Evolutionary conservation across 2,888 invertebrate species (phyloP), one percentile per base, ranked within the genome.

Genomic region (Eristalis arbustorum): DNA sequence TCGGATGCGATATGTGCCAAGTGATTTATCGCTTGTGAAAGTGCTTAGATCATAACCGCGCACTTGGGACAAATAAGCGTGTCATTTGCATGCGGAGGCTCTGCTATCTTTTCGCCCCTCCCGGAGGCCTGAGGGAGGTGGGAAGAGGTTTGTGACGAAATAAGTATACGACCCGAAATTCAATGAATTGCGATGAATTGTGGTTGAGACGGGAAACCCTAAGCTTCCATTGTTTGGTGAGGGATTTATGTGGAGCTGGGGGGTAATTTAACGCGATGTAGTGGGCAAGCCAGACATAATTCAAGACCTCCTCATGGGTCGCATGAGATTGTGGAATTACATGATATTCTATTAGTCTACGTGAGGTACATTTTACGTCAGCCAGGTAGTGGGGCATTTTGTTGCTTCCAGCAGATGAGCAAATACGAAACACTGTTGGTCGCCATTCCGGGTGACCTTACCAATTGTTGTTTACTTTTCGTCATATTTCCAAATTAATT

Each of bases 21-120:
- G 66, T 67, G 68, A 76, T 76, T 76, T 69, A 68, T 62, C 68
- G 62, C 49, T 56, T 62, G 49, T 61, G 68, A 14, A 34, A 69
- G 37, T 37, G 37, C 18, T 56, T 56, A 49, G 49, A 49, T 49
- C 49, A 49, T 49, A 49, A 49, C 49, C 49, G 49, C 49, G 49
- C 49, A 49, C 49, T 49, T 18, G 49, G 49, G 49, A 49, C 49
- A 49, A 49, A 49, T 49, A 18, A 49, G 49, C 49, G 49, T 49
- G 49, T 49, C 49, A 18, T 49, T 49, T 18, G 49, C 49, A 49
- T 49, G 49, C 49, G 8, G 49, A 18, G 49, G n/a, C 8, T 42
- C 42, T 14, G 14, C n/a, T 37, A 37, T 37, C 37, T 37, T 3
- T 3, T 13, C 37, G 37, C 8, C 31, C 1, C 10, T 1, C 1